Percentiles rank a stretch among this genome's conserved stretches.
Conservation (phyloP, 1,140 invertebrate genomes). For the Vanessa atalanta region DNA sequence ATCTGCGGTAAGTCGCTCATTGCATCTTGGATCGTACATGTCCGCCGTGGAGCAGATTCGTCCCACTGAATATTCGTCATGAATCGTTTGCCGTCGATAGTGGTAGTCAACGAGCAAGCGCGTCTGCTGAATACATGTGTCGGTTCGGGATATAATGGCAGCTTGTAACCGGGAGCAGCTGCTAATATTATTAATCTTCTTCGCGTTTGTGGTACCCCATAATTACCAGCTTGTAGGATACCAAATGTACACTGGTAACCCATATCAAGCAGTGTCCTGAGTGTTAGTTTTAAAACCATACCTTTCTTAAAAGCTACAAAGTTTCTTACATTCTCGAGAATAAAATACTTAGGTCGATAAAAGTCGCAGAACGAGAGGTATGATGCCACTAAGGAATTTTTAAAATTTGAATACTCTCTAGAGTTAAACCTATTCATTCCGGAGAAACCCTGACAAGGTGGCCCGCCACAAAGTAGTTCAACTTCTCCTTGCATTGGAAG, state of each 20-base stretch:
- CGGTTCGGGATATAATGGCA: conserved; percentile 92
- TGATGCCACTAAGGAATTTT: conserved; percentile 93
- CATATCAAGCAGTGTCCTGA: conserved; percentile 90
- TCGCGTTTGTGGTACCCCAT: conserved; percentile 92
- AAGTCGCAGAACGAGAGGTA: conserved; percentile 93
- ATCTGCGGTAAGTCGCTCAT: conserved; percentile 92
- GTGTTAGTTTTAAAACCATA: conserved; percentile 91
- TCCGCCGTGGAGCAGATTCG: conserved; percentile 86
- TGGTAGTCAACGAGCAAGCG: conserved; percentile 86
- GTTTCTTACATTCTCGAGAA: conserved; percentile 94
- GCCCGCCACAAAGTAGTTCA: conserved; percentile 92
- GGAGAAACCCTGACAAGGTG: conserved; percentile 96
- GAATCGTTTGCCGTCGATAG: conserved; percentile 87
- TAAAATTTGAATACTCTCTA: conserved; percentile 92
- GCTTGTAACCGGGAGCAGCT: conserved; percentile 88
- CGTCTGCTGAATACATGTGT: conserved; percentile 89
- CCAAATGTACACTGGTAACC: conserved; percentile 95
- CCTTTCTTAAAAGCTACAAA: conserved; percentile 90
- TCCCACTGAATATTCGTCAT: conserved; percentile 72
- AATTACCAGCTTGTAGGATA: conserved; percentile 92
- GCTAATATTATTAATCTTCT: conserved; percentile 90
- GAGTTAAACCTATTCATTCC: conserved; percentile 95
- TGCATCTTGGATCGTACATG: conserved; percentile 89
- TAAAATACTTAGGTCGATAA: conserved; percentile 91
- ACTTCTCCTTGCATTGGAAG: conserved; percentile 91